Evolutionary conservation across 1,140 invertebrate genomes (phyloP), one percentile per base, ranked within the genome.

Genomic region (Drosophila nebulosa): DNA sequence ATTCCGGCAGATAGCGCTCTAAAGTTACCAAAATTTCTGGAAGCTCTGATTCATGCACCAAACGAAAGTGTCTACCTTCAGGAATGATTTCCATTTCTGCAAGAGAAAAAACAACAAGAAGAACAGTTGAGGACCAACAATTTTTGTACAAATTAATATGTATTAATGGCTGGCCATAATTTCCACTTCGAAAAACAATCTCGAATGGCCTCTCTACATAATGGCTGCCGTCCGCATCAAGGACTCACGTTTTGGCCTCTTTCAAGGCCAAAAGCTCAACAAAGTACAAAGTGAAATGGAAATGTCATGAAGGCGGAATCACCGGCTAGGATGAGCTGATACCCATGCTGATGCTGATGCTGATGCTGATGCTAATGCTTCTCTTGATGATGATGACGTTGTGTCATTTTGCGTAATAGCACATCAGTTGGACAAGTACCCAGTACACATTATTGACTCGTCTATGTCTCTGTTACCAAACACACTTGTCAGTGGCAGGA

Each of bases 21-120:
- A 96, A 93, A 90, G 94, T 93, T 90, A 96, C 94, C 92, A 96
- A 93, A 84, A 96, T 94, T 91, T 94, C 94, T 89, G 95, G 94
- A 92, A 96, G 94, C 93, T 96, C 95, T 89, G 95, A 94, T 93
- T 96, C 94, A 92, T 94, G 92, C 86, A 96, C 94, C 93, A 96
- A 94, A 94, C 95, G 95, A 93, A 97, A 97, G 93, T 96, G 95
- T 93, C 94, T 95, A 91, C 96, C 96, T 93, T 95, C 95, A 90
- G 94, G 92, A 93, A 95, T 93, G 93, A 95, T 94, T 94, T 95
- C 95, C 95, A 95, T 95, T 93, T 95, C 95, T 95, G 92, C 52
- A 94, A 93, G 22, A 72, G 60, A 78, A 64, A 51, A 60, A 62
- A 51, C n/a, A 5, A 59, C 18, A 46, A 42, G n/a, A 26, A 35